Conservation (phyloP, 2,113 vertebrate species). For the Forbesichthys agassizii region DNA sequence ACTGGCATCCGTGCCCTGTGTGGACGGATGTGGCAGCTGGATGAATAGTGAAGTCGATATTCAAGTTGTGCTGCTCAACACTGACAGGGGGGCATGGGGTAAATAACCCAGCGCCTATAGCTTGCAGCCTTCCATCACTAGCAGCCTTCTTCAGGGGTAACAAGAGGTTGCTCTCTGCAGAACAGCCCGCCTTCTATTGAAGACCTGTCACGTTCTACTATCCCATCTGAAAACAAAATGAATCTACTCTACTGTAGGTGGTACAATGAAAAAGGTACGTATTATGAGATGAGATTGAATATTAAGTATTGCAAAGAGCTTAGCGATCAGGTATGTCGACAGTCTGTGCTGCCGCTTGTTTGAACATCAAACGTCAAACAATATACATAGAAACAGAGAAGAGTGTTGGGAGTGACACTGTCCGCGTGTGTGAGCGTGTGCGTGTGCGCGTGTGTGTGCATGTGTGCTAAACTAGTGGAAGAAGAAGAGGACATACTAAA, state of each 20-base stretch:
- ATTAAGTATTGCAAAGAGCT: too few species aligned
- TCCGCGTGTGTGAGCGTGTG: not conserved
- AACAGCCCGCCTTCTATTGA: not conserved
- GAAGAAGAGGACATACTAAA: slow-evolving; percentile 20
- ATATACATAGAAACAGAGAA: too few species aligned
- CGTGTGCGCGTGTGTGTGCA: not conserved
- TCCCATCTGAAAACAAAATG: not conserved
- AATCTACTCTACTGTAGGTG: not conserved
- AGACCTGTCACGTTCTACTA: slow-evolving; percentile 7
- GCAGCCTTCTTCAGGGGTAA: slow-evolving; percentile 8
- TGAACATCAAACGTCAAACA: too few species aligned
- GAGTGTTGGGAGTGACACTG: too few species aligned
- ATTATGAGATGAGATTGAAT: too few species aligned
- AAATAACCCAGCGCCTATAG: slow-evolving; percentile 13
- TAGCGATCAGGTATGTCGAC: too few species aligned
- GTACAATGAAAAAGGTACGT: too few species aligned
- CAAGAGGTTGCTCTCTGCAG: slow-evolving; percentile 3
- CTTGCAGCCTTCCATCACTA: slow-evolving; percentile 34
- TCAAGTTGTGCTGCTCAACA: slow-evolving; percentile 53
- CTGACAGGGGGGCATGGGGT: slow-evolving; percentile 24
- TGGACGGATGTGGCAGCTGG: slow-evolving; percentile 39
- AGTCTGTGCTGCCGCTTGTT: too few species aligned
- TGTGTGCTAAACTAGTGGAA: slow-evolving; percentile 23
- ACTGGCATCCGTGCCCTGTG: slow-evolving; percentile 37
- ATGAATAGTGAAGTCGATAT: slow-evolving; percentile 50